These are phyloP conservation scores for Nothocercus nigrocapillus DNA, from an alignment of 2,113 vertebrate species.

Conservation along the genomic window DNA sequence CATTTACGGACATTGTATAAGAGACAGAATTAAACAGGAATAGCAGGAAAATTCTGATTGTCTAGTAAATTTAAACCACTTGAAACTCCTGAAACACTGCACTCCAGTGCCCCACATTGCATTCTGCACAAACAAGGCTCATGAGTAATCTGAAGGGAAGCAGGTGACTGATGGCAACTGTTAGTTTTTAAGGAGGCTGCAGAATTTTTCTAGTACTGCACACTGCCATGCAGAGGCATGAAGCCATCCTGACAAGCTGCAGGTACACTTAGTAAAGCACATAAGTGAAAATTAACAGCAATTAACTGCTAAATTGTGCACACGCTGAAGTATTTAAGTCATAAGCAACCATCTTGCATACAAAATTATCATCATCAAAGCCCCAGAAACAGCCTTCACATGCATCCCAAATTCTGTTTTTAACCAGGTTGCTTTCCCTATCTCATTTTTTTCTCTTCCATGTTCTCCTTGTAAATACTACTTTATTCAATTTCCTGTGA, in stretches of 20 bases:
- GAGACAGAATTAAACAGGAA: conserved; percentile 59
- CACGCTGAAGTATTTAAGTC: not conserved
- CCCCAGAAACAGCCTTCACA: not conserved
- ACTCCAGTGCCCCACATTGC: not conserved
- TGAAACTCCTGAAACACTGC: conserved; percentile 14
- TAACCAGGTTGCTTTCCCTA: not conserved
- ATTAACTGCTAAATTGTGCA: not conserved
- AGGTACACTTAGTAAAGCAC: not conserved
- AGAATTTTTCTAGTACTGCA: not conserved
- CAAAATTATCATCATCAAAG: not conserved
- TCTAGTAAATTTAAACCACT: conserved; percentile 20
- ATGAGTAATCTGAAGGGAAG: not conserved
- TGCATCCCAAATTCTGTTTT: not conserved
- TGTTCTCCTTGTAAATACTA: not conserved
- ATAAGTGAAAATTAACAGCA: not conserved
- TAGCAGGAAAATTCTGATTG: not conserved
- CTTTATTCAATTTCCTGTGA: not conserved
- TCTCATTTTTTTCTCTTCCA: not conserved
- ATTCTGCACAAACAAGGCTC: not conserved
- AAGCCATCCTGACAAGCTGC: not conserved
- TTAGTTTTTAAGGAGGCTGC: not conserved
- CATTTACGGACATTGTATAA: conserved; percentile 40
- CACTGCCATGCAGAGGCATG: not conserved
- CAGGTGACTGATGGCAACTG: not conserved
- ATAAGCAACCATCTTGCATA: not conserved